phyloP scores from a whole-genome alignment of 1,140 invertebrate species.

The Cotesia typhae region DNA sequence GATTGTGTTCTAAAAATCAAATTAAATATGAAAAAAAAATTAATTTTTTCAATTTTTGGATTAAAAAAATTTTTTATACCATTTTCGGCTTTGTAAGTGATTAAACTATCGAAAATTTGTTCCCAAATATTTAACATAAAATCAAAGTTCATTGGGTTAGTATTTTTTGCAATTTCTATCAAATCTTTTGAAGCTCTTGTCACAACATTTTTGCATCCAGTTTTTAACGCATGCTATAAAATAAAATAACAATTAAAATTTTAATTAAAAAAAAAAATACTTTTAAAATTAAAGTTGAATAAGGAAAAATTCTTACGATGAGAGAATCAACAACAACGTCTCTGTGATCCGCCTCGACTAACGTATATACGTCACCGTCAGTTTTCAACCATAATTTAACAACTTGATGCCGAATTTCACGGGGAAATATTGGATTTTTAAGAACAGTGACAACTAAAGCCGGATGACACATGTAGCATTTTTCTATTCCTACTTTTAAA shows the following conservation, averaged over 20 bases:
- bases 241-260: background rate
- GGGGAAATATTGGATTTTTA: conserved; percentile 4
- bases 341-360: background rate
- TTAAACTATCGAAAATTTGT: background rate
- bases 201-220: background rate
- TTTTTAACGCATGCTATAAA: background rate
- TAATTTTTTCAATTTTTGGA: background rate
- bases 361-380: conserved; percentile 4
- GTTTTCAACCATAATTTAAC: conserved; percentile 11
- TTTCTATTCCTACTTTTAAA: conserved; percentile 15
- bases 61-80: too few species aligned
- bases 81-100: background rate
- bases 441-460: background rate
- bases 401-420: conserved; percentile 3
- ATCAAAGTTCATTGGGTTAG: background rate
- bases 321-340: background rate
- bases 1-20: background rate
- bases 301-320: background rate
- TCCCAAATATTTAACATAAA: background rate
- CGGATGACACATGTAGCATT: conserved; percentile 18
- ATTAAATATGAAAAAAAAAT: background rate
- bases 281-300: background rate
- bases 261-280: background rate
- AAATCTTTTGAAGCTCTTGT: background rate
- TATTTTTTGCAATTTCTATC: background rate